These are phyloP conservation scores for Premnoplex brunnescens DNA, from an alignment of 2,797 vertebrate genomes.

Conservation along the genomic window DNA sequence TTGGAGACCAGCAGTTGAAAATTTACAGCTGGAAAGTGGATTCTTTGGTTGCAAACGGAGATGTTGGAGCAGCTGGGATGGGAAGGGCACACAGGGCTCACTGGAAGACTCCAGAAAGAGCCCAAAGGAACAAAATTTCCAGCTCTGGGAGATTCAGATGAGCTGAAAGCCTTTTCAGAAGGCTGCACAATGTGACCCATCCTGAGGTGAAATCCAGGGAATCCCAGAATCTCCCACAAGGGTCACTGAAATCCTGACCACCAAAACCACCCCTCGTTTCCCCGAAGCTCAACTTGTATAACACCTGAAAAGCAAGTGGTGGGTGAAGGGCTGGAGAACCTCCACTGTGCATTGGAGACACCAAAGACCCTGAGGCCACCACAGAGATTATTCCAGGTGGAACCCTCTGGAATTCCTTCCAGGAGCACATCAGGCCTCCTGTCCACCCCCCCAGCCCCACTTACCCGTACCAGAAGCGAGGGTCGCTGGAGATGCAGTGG, in stretches of 20 bases:
- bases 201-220: background rate
- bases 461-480: slow-evolving; percentile 98
- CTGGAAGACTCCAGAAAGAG: background rate
- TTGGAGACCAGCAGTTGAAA: background rate
- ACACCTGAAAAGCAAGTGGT: background rate
- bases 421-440: background rate
- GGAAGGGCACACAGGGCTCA: background rate
- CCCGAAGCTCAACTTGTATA: background rate
- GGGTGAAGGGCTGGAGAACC: background rate
- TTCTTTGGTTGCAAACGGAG: background rate
- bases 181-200: background rate
- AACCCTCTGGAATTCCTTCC: background rate
- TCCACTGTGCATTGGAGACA: accelerated
- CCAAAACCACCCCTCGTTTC: background rate
- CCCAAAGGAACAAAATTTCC: background rate
- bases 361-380: background rate
- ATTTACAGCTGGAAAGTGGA: background rate
- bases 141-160: background rate
- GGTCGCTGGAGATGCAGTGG: slow-evolving; percentile 93
- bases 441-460: slow-evolving; percentile 66
- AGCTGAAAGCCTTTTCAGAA: background rate
- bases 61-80: background rate
- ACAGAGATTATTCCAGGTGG: accelerated
- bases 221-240: background rate
- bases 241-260: background rate